Evolutionary conservation across 2,113 vertebrate species (phyloP).

Genomic region (Sceloporus undulatus): DNA sequence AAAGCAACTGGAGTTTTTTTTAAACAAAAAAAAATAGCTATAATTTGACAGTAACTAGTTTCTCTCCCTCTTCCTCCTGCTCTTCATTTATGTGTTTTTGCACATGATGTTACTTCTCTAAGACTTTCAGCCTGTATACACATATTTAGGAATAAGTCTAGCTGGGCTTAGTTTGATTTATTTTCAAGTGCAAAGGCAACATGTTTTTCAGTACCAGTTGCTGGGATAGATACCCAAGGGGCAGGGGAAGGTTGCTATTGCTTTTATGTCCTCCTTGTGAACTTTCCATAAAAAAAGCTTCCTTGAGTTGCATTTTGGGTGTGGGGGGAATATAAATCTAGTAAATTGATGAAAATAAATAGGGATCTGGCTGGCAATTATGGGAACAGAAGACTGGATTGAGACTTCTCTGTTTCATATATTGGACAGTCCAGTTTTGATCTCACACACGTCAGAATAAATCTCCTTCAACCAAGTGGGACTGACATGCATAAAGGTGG

Average conservation of each 20-base stretch:
- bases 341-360: not conserved
- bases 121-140: not conserved
- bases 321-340: no score
- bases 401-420: not conserved
- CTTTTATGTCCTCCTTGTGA: not conserved
- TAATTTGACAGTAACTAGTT: not conserved
- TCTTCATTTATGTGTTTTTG: not conserved
- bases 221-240: not conserved
- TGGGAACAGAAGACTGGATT: not conserved
- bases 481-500: not conserved
- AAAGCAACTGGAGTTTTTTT: slow-evolving; percentile 31
- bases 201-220: not conserved
- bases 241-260: not conserved
- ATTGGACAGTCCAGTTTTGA: not conserved
- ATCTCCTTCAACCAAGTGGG: not conserved
- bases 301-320: no score
- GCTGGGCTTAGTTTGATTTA: not conserved
- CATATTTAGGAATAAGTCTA: not conserved
- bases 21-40: slow-evolving; percentile 2
- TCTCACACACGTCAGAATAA: not conserved
- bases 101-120: not conserved
- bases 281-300: not conserved
- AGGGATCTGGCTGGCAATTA: not conserved
- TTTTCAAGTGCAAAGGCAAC: not conserved
- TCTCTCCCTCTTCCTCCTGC: not conserved